A percentile compares a stretch with the other conserved stretches of the same genome.
These are phyloP conservation scores for Galemys pyrenaicus DNA, from an alignment of 2,113 vertebrate species.

Conservation along the genomic window DNA sequence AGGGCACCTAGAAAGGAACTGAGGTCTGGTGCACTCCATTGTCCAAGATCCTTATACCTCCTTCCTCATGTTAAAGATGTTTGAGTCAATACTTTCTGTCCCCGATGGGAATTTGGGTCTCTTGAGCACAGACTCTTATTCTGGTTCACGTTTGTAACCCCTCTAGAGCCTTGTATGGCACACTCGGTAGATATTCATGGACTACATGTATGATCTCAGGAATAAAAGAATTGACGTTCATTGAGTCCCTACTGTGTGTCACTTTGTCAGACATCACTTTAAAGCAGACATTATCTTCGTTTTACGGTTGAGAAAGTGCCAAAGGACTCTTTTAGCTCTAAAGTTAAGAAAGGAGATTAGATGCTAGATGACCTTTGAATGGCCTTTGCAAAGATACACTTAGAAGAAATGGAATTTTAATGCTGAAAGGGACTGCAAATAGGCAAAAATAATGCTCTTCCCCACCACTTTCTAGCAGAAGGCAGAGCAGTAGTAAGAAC, in stretches of 20 bases:
- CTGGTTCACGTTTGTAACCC: not conserved
- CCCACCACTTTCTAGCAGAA: not conserved
- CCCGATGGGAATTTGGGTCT: not conserved
- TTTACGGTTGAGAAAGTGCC: conserved; percentile 44
- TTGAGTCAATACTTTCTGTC: not conserved
- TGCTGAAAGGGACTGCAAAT: conserved; percentile 50
- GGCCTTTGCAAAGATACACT: conserved; percentile 77
- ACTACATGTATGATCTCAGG: not conserved
- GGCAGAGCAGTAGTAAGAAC: not conserved
- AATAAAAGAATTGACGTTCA: not conserved
- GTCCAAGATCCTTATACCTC: not conserved
- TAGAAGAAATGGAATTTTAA: conserved; percentile 78
- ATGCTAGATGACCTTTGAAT: conserved; percentile 77
- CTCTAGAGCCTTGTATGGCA: fast-evolving
- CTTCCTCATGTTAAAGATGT: not conserved
- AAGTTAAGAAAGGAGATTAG: conserved; percentile 75
- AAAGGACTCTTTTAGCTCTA: conserved; percentile 46
- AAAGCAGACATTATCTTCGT: conserved; percentile 54
- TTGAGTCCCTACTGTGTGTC: conserved; percentile 56
- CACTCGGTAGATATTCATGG: not conserved
- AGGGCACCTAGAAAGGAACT: not conserved
- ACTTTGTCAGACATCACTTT: not conserved
- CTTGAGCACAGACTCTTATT: not conserved
- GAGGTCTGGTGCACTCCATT: not conserved
- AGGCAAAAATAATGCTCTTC: conserved; percentile 47